These are phyloP conservation scores for Tetrapedia diversipes DNA, from an alignment of 2,888 invertebrate genomes.

Conservation along the genomic window DNA sequence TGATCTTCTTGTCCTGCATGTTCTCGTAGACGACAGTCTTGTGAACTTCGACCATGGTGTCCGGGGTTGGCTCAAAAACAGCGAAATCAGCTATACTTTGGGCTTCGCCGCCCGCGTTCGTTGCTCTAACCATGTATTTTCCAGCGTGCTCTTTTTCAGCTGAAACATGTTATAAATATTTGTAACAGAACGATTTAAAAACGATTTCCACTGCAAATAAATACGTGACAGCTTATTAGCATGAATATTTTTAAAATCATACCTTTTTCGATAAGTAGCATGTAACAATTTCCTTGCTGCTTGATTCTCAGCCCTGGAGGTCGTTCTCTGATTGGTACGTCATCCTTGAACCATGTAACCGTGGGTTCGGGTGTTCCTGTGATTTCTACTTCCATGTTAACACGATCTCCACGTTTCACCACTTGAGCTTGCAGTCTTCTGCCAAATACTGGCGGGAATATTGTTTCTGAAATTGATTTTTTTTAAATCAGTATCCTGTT, in stretches of 20 bases:
- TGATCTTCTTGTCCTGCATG: constrained; percentile 77
- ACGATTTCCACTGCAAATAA: too few species aligned
- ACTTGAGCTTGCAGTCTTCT: constrained; percentile 90
- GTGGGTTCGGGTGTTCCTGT: constrained; percentile 90
- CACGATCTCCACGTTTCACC: constrained; percentile 88
- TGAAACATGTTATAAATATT: constrained; percentile 71
- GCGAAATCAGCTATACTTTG: constrained; percentile 91
- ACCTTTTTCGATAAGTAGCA: constrained; percentile 90
- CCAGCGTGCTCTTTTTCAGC: constrained; percentile 88
- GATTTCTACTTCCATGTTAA: constrained; percentile 90
- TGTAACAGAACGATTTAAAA: too few species aligned
- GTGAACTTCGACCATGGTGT: constrained; percentile 87
- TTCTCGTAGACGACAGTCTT: constrained; percentile 88
- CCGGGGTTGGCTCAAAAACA: constrained; percentile 88
- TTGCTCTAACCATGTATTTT: constrained; percentile 89
- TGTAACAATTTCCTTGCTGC: constrained; percentile 88
- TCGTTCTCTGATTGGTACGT: constrained; percentile 85
- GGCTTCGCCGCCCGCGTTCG: constrained; percentile 91
- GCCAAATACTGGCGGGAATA: constrained; percentile 92
- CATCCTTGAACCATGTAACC: constrained; percentile 90
- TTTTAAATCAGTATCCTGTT: background rate
- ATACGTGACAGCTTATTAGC: too few species aligned
- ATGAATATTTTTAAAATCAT: too few species aligned
- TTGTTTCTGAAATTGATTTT: constrained; percentile 85
- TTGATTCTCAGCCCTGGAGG: constrained; percentile 85